A percentile compares a stretch with the other conserved stretches of the same genome.
These are phyloP conservation scores for Climacteris rufus DNA, from an alignment of 2,113 vertebrate species.

Conservation along the genomic window DNA sequence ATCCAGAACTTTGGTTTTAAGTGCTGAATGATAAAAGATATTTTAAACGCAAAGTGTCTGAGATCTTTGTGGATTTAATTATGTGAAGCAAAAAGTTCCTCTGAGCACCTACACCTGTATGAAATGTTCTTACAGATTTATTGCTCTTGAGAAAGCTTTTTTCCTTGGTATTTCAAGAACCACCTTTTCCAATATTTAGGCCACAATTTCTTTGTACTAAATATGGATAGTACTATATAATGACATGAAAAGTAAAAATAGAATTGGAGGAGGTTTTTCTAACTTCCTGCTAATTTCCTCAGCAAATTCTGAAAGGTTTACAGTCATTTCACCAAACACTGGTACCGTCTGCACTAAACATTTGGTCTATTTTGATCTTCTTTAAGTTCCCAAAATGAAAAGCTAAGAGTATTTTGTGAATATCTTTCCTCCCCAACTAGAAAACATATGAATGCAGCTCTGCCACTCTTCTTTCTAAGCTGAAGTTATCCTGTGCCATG, in stretches of 20 bases:
- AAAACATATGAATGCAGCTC: background rate
- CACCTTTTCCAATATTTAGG: background rate
- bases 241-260: constrained; percentile 26
- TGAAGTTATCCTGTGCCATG: background rate
- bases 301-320: constrained; percentile 24
- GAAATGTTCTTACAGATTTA: constrained; percentile 1
- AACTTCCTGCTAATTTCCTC: constrained; percentile 32
- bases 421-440: background rate
- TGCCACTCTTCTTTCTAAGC: background rate
- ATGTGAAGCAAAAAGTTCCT: background rate
- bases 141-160: background rate
- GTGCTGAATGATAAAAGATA: background rate
- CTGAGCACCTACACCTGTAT: background rate
- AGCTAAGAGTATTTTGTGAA: background rate
- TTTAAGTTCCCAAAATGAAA: constrained; percentile 2
- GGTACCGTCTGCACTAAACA: background rate
- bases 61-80: background rate
- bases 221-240: background rate
- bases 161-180: background rate
- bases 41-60: background rate
- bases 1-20: background rate
- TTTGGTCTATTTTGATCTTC: background rate
- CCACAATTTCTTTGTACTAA: background rate
- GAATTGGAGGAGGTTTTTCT: constrained; percentile 4
- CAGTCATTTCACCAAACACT: background rate